A percentile compares a stretch with the other conserved stretches of the same genome.
phyloP scores from a whole-genome alignment of 2,113 vertebrate species.

The Rhea americana region DNA sequence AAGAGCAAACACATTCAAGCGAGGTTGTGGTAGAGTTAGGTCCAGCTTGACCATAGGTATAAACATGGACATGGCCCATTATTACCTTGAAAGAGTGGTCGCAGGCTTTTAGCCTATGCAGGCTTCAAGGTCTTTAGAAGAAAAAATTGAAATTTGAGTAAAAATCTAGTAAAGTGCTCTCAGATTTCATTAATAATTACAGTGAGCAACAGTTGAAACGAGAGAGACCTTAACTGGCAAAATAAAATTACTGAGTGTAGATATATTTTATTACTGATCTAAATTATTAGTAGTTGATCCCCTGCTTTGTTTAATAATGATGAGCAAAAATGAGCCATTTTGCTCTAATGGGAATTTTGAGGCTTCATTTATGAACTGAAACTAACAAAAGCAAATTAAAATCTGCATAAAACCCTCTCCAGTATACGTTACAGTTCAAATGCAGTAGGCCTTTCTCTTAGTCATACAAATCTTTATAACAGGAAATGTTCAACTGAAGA shows the following conservation, averaged over 20 bases:
- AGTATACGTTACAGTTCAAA: background rate
- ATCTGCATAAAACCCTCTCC: background rate
- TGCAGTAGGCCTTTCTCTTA: background rate
- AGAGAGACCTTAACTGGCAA: background rate
- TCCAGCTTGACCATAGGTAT: background rate
- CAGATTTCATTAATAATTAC: background rate
- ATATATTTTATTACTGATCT: background rate
- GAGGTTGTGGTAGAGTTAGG: background rate
- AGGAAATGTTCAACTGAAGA: background rate
- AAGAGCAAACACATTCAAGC: background rate
- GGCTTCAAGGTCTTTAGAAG: background rate
- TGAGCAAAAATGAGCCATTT: background rate
- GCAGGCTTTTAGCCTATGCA: background rate
- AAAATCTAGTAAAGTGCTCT: background rate
- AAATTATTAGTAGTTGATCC: background rate
- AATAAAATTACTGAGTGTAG: background rate
- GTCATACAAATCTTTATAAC: background rate
- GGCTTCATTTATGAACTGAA: background rate
- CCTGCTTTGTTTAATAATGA: background rate
- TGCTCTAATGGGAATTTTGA: background rate
- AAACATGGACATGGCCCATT: background rate
- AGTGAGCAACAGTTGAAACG: background rate
- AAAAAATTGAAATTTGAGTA: background rate
- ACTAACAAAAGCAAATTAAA: background rate
- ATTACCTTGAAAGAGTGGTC: background rate